Base-by-base conservation (phyloP, 2,113 vertebrate species). In the Eonycteris spelaea region DNA sequence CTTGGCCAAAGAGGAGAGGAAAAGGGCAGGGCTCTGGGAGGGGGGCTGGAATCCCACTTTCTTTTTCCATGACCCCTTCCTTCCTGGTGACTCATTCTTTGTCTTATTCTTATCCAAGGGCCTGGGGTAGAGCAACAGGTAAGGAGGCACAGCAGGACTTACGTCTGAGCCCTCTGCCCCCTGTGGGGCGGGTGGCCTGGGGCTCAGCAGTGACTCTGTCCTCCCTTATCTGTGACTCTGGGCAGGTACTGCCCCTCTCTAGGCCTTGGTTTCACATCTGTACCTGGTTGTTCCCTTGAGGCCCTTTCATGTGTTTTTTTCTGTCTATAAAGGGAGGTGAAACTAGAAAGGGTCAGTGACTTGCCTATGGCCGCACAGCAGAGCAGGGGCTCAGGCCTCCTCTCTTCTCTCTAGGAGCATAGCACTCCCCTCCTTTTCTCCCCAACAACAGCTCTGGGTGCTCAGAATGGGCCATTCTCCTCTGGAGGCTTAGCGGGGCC, bases 1-100 rank as follows among this genome's bases (percentile, higher is more conserved):
- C 90, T 82, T 94, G 67, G 87, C 94, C 75, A 90, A 90, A 90
- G 87, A 94, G 74, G 70, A 97, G 65, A 96, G 96, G 95, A 94
- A 96, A 86, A 96, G 85, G 96, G 97, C 90, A 48, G 94, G 94
- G 91, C 86, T 78, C 11, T 8, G 40, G 26, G 48, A n/a, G 71
- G 95, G 94, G 87, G 86, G 22, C 73, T 48, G 63, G 57, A 92
- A 83, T 88, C 96, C 43, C 90, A 91, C 73, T 97, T 97, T 97
- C 90, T 84, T 94, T 92, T 96, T 94, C 87, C 28, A 61, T 28
- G 53, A 35, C 74, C 77, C 57, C 59, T 24, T 85, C 75, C 90
- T 82, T 93, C 83, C 96, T 86, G 61, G 61, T 95, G 95, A 96
- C 86, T 97, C 91, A 87, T 48, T 77, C 78, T 86, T 43, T 82